phyloP scores from a whole-genome alignment of 2,113 vertebrate genomes.

The Podarcis raffonei region DNA sequence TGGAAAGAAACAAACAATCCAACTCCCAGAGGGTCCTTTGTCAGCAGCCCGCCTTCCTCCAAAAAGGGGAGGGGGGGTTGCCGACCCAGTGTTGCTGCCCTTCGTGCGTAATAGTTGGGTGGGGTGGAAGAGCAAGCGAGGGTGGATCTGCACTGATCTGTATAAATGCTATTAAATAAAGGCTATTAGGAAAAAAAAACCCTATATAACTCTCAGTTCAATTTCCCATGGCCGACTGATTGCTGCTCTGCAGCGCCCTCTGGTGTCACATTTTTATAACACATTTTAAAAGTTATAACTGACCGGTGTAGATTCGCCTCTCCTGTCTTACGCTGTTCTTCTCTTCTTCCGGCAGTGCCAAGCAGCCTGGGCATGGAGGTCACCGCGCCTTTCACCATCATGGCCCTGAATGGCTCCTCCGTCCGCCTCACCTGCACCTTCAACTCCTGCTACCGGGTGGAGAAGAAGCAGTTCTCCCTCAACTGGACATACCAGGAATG shows the following conservation, averaged over 20 bases:
- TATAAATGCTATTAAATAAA: too few species aligned
- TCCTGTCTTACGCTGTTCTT: not conserved
- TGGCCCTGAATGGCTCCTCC: conserved; percentile 87
- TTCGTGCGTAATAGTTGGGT: not conserved
- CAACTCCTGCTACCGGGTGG: conserved; percentile 95
- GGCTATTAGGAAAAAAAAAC: too few species aligned
- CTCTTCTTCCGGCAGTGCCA: conserved; percentile 60
- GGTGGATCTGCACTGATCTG: too few species aligned
- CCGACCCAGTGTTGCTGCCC: not conserved
- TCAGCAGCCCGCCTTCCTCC: too few species aligned
- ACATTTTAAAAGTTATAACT: too few species aligned
- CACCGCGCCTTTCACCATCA: conserved; percentile 73
- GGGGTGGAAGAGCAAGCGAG: not conserved
- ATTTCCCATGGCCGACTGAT: too few species aligned
- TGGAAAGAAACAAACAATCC: too few species aligned
- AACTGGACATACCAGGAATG: conserved; percentile 95
- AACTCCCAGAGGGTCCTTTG: too few species aligned
- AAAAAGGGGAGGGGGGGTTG: not conserved
- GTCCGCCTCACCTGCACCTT: conserved; percentile 90
- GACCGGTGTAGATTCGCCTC: too few species aligned
- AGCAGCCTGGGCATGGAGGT: conserved; percentile 86
- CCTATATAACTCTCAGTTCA: too few species aligned
- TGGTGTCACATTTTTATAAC: too few species aligned
- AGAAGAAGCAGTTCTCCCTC: conserved; percentile 87
- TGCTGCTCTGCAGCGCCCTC: too few species aligned